Conservation (phyloP, 2,888 invertebrate genomes). For the Scaptomyza caliginosa region DNA sequence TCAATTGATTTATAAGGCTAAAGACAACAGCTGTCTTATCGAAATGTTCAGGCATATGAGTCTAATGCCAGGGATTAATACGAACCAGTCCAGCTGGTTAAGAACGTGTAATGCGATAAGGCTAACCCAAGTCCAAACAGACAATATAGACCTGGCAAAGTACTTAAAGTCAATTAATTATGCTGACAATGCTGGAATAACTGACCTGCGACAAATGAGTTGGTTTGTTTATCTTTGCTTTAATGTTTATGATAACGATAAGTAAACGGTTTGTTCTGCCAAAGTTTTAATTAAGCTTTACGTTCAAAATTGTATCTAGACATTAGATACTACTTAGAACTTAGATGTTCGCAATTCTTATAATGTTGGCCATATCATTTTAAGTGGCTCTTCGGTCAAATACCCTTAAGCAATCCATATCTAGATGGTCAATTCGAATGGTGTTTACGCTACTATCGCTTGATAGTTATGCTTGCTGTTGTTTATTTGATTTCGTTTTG, state of each 20-base stretch:
- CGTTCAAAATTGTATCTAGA: neutral
- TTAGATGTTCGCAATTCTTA: neutral
- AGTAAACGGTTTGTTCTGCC: neutral
- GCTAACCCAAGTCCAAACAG: conserved; percentile 3
- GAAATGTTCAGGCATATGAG: neutral
- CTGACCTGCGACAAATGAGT: conserved; percentile 29
- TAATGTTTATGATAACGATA: conserved; percentile 6
- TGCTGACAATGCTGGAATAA: neutral
- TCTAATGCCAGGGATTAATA: conserved; percentile 27
- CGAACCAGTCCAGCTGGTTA: conserved; percentile 13
- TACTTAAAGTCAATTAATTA: neutral
- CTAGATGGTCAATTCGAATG: neutral
- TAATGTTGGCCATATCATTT: neutral
- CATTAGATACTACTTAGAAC: neutral
- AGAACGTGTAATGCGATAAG: conserved; percentile 9
- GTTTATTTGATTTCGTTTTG: conserved; percentile 1
- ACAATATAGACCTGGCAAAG: too few relatives aligned
- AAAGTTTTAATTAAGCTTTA: neutral
- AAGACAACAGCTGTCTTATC: conserved; percentile 45
- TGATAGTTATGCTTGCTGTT: neutral
- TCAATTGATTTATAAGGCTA: conserved; percentile 30
- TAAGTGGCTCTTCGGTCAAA: neutral
- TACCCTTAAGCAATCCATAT: neutral
- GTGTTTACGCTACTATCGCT: neutral
- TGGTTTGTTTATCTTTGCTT: too few relatives aligned